Evolutionary conservation across 1,140 invertebrate species (phyloP), one percentile per base, ranked within the genome.

Genomic region (Bombus vancouverensis): DNA sequence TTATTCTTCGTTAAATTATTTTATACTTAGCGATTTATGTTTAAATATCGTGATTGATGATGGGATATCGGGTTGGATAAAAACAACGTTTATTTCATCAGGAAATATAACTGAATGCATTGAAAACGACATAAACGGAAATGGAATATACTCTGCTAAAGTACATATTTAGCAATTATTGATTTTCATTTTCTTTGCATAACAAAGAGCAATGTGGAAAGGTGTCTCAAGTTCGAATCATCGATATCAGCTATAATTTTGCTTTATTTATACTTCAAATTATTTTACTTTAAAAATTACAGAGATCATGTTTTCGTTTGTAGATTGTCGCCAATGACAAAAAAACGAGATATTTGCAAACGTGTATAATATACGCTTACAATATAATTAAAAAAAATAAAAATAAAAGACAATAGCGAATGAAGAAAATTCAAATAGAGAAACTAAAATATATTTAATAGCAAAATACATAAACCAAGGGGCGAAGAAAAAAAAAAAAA

Each of bases 281-380:
- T 92, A 94, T 90, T 93, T 93, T 92, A 93, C 92, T 93, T 93
- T 92, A 94, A 95, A 94, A 93, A 95, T 94, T 95, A 95, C 94
- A 95, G 94, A 95, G 95, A 95, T 95, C 95, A 95, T 93, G 42
- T 42, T 70, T 94, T 94, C 81, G 86, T 93, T 92, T 88, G 93
- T 92, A 90, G 87, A 92, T 94, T 93, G 92, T 93, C 92, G 76
- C 68, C 88, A 87, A 89, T 87, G 93, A 95, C 92, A 94, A 84
- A 59, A 47, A 42, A 77, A 94, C 89, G 83, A 93, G 85, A 92
- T 91, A 28, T 80, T 81, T 92, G 87, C 84, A 77, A 88, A 89
- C 88, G 71, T 85, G 77, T 92, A 89, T 91, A 88, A 70, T 73
- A 87, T 88, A 88, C 57, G 76, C 83, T 78, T 87, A 88, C 42